Percentiles rank a stretch among this genome's conserved stretches.
Evolutionary conservation across 2,797 vertebrate species (phyloP).

Genomic region (Heterohyrax brucei): DNA sequence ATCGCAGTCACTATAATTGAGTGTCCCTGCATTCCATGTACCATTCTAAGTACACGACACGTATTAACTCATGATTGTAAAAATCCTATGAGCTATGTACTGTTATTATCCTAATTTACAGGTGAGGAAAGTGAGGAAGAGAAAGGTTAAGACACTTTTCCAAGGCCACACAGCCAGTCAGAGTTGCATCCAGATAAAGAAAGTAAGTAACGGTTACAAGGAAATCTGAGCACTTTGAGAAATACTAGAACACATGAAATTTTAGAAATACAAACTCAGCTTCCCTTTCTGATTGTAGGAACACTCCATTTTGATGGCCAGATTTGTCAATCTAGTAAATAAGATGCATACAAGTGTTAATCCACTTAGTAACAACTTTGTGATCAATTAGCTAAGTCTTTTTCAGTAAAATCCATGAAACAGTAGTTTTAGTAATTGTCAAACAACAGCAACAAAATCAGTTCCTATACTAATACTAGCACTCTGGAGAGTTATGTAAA

Average conservation of each 20-base stretch:
- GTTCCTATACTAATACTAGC: background rate
- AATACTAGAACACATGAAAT: background rate
- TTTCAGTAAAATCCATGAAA: background rate
- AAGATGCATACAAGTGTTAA: background rate
- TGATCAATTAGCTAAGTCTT: background rate
- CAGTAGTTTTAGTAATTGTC: background rate
- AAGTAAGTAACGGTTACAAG: background rate
- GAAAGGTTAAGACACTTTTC: background rate
- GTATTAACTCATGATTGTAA: background rate
- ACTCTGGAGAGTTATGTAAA: background rate
- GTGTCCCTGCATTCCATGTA: no score
- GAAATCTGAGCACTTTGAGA: background rate
- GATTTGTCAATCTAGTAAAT: background rate
- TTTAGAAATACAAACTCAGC: background rate
- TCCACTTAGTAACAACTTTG: background rate
- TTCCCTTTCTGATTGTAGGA: background rate
- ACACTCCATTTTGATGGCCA: background rate
- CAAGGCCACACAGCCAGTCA: background rate
- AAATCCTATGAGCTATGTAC: background rate
- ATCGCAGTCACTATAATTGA: background rate
- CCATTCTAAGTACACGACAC: background rate
- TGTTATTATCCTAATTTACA: background rate
- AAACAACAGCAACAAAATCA: background rate
- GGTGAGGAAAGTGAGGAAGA: background rate
- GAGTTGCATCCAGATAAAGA: constrained; percentile 50